phyloP scores from a whole-genome alignment of 1,140 invertebrate genomes.

The Anoplolepis gracilipes region DNA sequence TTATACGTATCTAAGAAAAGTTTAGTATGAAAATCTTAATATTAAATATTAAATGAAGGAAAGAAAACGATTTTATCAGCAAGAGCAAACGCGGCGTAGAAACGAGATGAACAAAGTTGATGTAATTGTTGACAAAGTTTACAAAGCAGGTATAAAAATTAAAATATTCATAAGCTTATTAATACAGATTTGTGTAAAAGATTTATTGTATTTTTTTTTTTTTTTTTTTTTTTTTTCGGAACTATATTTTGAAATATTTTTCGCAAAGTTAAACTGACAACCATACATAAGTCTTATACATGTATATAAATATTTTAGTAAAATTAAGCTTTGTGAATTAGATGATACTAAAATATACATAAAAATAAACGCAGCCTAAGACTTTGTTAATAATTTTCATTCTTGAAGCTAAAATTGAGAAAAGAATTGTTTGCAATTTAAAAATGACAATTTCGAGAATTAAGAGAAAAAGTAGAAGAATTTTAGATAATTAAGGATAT shows the following conservation, averaged over 20 bases:
- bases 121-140: conserved; percentile 15
- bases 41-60: neutral
- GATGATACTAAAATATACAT: neutral
- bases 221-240: too few species aligned
- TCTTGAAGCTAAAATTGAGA: neutral
- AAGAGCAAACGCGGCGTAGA: neutral
- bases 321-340: too few species aligned
- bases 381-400: neutral
- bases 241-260: too few species aligned
- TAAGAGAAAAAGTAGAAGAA: too few species aligned
- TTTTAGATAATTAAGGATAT: too few species aligned
- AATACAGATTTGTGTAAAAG: neutral
- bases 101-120: neutral
- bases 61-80: conserved; percentile 7
- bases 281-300: too few species aligned
- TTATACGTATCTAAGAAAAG: too few species aligned
- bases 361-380: neutral
- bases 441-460: too few species aligned
- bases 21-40: neutral
- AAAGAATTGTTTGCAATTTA: neutral
- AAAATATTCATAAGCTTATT: conserved; percentile 29
- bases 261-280: too few species aligned
- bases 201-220: neutral
- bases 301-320: neutral
- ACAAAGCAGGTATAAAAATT: neutral